Base-by-base conservation (phyloP, 2,888 invertebrate genomes). In the Branchipolynoe longqiensis region DNA sequence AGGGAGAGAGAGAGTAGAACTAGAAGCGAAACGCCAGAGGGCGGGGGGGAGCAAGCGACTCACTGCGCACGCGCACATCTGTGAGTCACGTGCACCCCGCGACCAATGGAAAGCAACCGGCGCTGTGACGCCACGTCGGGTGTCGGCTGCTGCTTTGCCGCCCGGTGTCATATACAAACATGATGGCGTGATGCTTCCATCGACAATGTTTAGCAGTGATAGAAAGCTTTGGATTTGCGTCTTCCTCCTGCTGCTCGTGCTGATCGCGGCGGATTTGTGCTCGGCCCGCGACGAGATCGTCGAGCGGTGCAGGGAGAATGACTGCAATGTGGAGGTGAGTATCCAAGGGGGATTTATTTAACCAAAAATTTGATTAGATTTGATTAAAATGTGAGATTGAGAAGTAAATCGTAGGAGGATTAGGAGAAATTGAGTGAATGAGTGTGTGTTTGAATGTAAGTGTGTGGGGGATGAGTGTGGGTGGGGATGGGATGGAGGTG, bases 161-260 rank as follows among this genome's bases (percentile, higher is more conserved):
- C n/a, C 62, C 69, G 62, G n/a, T 31, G 38, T 69, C 69, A 69
- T 69, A 69, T 69, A 69, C 69, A 69, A 69, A 33, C 69, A 69
- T 38, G 69, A 69, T 69, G 69, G 69, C 69, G 69, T 69, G 69
- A 69, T 69, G 69, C 33, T 36, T 38, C 36, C 69, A 69, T 25
- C 69, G 69, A 69, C 33, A 69, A 69, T 69, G 69, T 69, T 69
- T 69, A 69, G 69, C 36, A 36, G 69, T 69, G 69, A 14, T 69
- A 69, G 69, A 69, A 69, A 69, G 38, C 69, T 69, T 69, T 69
- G 69, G 69, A 69, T 69, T 36, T 69, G 36, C 69, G 69, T 25
- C 12, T 25, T 38, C 38, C 69, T 62, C 14, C 62, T 69, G 14
- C 3, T 69, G 4, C 1, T 69, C 62, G 25, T 62, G n/a, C 31